Percentiles rank a stretch among this genome's conserved stretches.
phyloP scores from a whole-genome alignment of 2,888 invertebrate genomes.

The Eristalis arbustorum region DNA sequence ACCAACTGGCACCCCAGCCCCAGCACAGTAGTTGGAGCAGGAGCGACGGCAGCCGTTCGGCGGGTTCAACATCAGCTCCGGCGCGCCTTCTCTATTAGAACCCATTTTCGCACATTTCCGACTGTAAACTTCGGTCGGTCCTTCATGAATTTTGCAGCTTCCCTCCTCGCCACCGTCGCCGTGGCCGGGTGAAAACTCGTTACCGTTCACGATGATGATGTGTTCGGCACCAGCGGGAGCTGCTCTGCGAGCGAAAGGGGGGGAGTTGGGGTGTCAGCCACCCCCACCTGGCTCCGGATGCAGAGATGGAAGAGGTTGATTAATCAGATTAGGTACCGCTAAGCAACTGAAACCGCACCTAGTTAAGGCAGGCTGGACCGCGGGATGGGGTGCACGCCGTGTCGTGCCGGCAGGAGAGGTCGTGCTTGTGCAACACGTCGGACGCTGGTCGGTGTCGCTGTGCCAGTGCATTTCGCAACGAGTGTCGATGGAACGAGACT shows the following conservation, averaged over 20 bases:
- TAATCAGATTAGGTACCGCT: conserved; percentile 66
- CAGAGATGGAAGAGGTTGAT: conserved; percentile 60
- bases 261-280: neutral
- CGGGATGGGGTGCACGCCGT: neutral
- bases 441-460: conserved; percentile 24
- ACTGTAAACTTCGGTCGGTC: conserved; percentile 16
- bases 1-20: neutral
- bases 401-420: conserved; percentile 15
- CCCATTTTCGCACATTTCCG: conserved; percentile 49
- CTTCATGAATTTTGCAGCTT: conserved; percentile 11
- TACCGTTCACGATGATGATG: conserved; percentile 22
- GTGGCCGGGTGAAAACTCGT: conserved; percentile 28
- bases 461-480: conserved; percentile 50
- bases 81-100: conserved; percentile 38
- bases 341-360: conserved; percentile 62
- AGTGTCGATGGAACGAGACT: neutral
- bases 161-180: neutral
- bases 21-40: neutral
- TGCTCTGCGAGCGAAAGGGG: neutral
- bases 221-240: neutral
- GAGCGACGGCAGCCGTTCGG: neutral
- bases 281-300: conserved; percentile 5
- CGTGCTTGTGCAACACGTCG: conserved; percentile 46
- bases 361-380: conserved; percentile 19
- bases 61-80: neutral